Base-by-base conservation (phyloP, 2,797 vertebrate species). In the Tamandua tetradactyla region DNA sequence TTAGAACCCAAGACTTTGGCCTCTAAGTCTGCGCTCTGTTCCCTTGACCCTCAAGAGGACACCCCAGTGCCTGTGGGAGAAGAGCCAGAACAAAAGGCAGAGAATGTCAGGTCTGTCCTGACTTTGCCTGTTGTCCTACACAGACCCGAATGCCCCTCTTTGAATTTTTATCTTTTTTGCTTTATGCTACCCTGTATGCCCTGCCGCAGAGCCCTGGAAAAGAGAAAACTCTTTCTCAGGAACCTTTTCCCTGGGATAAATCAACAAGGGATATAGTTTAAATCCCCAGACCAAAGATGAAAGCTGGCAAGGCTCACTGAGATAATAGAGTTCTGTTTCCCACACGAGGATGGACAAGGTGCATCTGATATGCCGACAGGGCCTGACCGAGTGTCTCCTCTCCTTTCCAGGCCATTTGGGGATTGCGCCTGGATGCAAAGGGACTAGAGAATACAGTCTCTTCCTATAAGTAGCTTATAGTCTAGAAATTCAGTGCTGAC, bases 251-350 rank as follows among this genome's bases (percentile, higher is more conserved):
- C 89, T 82, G 55, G 69, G 61, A 86, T 93, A 55, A 79, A 75
- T 66, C 62, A 49, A 72, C 40, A 49, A 89, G 15, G 42, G 15
- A 55, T 61, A 17, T 17, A 66, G 32, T 88, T 90, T 94, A 44
- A 96, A 85, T 69, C 40, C 64, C 64, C n/a, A 82, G 88, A 91
- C 94, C 87, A 95, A 96, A 96, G 95, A 89, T 23, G 59, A 74
- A 89, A 86, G 18, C 44, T 59, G 69, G 44, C 40, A 52, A 57
- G 27, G 27, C 22, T 23, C 25, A 8, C 3, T 69, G 57, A 89
- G 55, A 27, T 64, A 25, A 52, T 5, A 52, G 47, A 17, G 59
- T 59, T 52, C 59, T 42, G 5, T 40, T 62, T 64, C 61, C 59
- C 20, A 0, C 6, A 22, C 47, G 30, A 69, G 78, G 40, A n/a